Conservation (phyloP, 2,113 vertebrate species). For the Sakesphorus luctuosus region DNA sequence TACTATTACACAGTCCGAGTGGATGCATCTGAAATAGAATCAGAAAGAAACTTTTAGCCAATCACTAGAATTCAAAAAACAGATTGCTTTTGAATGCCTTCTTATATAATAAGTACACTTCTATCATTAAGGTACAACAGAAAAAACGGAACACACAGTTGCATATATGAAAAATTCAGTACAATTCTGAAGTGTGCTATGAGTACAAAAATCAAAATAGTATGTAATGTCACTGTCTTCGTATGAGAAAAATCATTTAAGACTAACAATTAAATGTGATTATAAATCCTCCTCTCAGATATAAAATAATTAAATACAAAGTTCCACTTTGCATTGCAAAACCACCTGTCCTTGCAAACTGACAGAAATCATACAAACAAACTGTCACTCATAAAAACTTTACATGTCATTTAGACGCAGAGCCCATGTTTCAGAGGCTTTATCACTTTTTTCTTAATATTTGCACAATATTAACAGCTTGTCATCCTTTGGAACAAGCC, state of each 20-base stretch:
- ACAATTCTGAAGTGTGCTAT: fast-evolving
- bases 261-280: background rate
- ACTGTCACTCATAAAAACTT: background rate
- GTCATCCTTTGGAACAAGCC: background rate
- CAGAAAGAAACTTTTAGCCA: background rate
- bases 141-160: background rate
- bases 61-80: background rate
- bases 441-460: background rate
- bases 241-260: background rate
- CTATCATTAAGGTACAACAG: background rate
- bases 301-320: background rate
- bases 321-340: background rate
- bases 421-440: background rate
- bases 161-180: background rate
- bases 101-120: background rate
- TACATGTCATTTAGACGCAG: background rate
- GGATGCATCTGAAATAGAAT: conserved; percentile 91
- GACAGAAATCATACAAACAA: background rate
- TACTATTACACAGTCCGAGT: conserved; percentile 95
- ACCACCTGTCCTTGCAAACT: background rate
- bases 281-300: background rate
- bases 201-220: background rate
- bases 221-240: background rate
- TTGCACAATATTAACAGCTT: background rate
- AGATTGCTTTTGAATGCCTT: background rate